phyloP scores from a whole-genome alignment of 2,113 vertebrate genomes.

The Prinia subflava region DNA sequence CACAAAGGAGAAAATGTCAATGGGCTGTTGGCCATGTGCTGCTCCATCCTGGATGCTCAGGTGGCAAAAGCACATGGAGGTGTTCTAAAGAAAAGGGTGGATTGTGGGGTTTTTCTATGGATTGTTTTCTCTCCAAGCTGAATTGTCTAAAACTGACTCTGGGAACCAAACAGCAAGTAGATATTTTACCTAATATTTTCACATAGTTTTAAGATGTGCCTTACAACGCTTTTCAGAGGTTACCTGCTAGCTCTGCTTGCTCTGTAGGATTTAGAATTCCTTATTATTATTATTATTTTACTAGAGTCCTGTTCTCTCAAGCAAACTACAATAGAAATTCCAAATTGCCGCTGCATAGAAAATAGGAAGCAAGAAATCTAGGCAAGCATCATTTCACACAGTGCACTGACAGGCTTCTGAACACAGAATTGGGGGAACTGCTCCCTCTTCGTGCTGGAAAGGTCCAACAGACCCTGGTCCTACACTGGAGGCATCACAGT shows the following conservation, averaged over 20 bases:
- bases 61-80: not conserved
- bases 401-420: not conserved
- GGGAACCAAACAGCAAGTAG: not conserved
- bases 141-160: not conserved
- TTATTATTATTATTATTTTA: not conserved
- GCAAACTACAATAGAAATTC: not conserved
- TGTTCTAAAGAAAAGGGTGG: not conserved
- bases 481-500: not conserved
- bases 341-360: not conserved
- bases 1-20: accelerated
- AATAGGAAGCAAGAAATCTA: not conserved
- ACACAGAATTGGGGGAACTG: not conserved
- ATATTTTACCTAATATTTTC: not conserved
- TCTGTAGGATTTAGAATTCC: not conserved
- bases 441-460: not conserved
- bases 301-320: not conserved
- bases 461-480: not conserved
- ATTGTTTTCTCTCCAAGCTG: not conserved
- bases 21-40: accelerated
- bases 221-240: not conserved
- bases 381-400: not conserved
- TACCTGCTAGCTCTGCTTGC: not conserved
- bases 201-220: not conserved
- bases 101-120: not conserved
- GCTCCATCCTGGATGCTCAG: not conserved